Base-by-base conservation (phyloP, 2,797 vertebrate genomes). In the Meda fulgida region DNA sequence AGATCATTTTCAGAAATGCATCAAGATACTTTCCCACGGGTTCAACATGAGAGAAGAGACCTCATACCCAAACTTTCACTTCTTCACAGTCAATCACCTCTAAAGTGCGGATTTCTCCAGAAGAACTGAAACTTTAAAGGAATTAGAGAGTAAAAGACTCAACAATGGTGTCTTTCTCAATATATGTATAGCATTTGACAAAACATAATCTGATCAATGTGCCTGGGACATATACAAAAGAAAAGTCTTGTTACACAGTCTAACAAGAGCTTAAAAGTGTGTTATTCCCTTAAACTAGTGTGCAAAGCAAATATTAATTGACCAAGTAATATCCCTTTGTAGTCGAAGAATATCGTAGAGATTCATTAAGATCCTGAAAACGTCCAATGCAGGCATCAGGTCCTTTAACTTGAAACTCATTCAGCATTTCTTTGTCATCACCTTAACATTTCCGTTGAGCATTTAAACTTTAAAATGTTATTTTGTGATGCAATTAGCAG, bases 181-280 rank as follows among this genome's bases (percentile, higher is more conserved):
- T 82, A 48, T 8, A 73, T 31, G 18, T 14, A 48, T 23, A 71
- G 48, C 69, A 23, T 31, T 73, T 48, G 7, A 21, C 18, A 38
- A 60, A 73, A 75, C 19, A 73, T 31, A 73, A 48, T 67, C 9
- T 29, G 23, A 67, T 29, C 43, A 38, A 83, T 67, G 81, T 83
- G 72, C 60, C 81, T 48, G 40, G n/a, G 71, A 75, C 81, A 58
- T 58, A 53, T 70, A 31, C 67, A 53, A 51, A 76, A 75, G 0
- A 23, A 71, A 3, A 82, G n/a, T 73, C 29, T 72, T 46, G 19
- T 81, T 71, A 60, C 14, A 34, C n/a, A 31, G 46, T 19, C 38
- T 43, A 60, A 67, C 11, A 72, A 81, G 14, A 29, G 23, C 36
- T 16, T 63, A 7, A 29, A 58, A 51, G 23, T 4, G 1, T 63